Evolutionary conservation across 2,113 vertebrate genomes (phyloP), one percentile per base, ranked within the genome.

Genomic region (Ariopsis seemanni): DNA sequence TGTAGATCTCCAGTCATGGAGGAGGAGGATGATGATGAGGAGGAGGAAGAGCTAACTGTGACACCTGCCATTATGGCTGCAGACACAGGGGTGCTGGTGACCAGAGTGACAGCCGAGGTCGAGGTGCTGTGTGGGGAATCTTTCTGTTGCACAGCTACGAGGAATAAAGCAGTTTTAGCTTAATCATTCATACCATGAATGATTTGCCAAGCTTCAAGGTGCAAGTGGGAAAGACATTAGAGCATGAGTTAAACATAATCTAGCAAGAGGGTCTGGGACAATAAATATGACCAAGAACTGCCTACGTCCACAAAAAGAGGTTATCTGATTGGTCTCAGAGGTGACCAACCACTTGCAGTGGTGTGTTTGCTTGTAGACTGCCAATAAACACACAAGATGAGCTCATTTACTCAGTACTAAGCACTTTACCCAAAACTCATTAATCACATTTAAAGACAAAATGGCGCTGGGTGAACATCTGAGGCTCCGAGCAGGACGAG

Each of bases 111-210:
- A 8, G 97, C 96, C 12, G 97, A 97, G 0, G 97, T 97, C 88
- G 97, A 97, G 2, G 96, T 97, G 93, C 95, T 95, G 91, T 97
- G 96, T 1, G 96, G 96, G 85, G 96, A 93, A 91, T 99, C 98
- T 93, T 99, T 99, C 92, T 98, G 97, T 91, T 99, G 98, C 67
- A 99, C 98, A 79, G 97, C 97, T 99, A 63, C 11, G 85, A 82
- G 50, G 30, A 52, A 75, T 86, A 90, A 84, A 87, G 48, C 57
- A 25, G 25, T 11, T 82, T 27, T 27, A 55, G 50, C 6, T 84
- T 5, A 84, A 14, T 12, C 48, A 69, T 18, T 22, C 17, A 2
- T 20, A 74, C 34, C 9, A 2, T 27, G 30, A 53, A 50, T 27
- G 62, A 65, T 65, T 18, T 42, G 20, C 60, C 20, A 22, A 63